Evolutionary conservation across 2,888 invertebrate genomes (phyloP).

Genomic region (Leistus spinibarbis): DNA sequence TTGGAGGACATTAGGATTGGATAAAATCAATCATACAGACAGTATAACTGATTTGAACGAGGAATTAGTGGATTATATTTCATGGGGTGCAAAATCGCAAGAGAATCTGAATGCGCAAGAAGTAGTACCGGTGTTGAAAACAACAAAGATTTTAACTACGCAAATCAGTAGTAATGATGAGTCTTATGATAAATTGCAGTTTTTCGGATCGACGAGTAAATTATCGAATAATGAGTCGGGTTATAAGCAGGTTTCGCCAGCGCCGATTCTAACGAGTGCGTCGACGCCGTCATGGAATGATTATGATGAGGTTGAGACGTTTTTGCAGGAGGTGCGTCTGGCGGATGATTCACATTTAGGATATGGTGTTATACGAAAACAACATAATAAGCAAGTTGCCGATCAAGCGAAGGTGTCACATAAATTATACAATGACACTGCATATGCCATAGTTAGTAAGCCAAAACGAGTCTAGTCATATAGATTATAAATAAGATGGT

Average conservation of each 20-base stretch:
- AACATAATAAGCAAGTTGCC: slow-evolving; percentile 59
- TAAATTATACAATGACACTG: slow-evolving; percentile 75
- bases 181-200: slow-evolving; percentile 81
- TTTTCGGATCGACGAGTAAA: slow-evolving; percentile 78
- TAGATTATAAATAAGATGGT: slow-evolving; percentile 13
- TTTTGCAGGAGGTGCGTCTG: slow-evolving; percentile 71
- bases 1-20: slow-evolving; percentile 80
- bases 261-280: slow-evolving; percentile 47
- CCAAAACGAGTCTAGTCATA: slow-evolving; percentile 76
- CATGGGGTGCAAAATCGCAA: slow-evolving; percentile 56
- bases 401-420: slow-evolving; percentile 64
- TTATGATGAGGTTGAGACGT: slow-evolving; percentile 73
- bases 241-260: slow-evolving; percentile 74
- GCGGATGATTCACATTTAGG: slow-evolving; percentile 83
- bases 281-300: slow-evolving; percentile 65
- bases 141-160: slow-evolving; percentile 59
- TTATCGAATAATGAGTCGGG: slow-evolving; percentile 65
- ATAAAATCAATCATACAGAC: slow-evolving; percentile 75
- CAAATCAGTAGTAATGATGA: slow-evolving; percentile 57
- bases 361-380: slow-evolving; percentile 77
- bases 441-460: slow-evolving; percentile 84
- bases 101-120: slow-evolving; percentile 56
- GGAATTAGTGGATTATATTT: slow-evolving; percentile 55
- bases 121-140: slow-evolving; percentile 49
- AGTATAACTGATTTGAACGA: slow-evolving; percentile 53